Conservation (phyloP, 1,140 invertebrate species). For the Conus betulinus region DNA sequence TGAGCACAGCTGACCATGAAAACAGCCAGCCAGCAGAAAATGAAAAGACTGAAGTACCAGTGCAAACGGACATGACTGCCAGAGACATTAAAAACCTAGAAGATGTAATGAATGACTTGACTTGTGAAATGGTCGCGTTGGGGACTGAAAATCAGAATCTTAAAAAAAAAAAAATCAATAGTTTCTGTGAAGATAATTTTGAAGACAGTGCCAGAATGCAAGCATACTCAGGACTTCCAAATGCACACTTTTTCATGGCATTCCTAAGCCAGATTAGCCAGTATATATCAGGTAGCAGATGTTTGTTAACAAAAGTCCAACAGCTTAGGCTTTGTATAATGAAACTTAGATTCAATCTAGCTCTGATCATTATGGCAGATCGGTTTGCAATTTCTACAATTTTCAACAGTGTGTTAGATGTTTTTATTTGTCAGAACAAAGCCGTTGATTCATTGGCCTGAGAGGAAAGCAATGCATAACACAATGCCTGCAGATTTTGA, state of each 20-base stretch:
- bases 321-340: neutral
- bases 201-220: no score
- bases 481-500: conserved; percentile 44
- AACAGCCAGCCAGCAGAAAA: no score
- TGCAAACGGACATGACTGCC: no score
- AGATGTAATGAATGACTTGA: no score
- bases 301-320: neutral
- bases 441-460: conserved; percentile 43
- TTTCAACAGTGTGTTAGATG: conserved; percentile 35
- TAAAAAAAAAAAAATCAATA: no score
- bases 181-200: no score
- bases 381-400: neutral
- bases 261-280: neutral
- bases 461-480: conserved; percentile 19
- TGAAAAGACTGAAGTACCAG: no score
- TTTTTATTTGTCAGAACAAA: conserved; percentile 41
- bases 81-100: no score
- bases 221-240: neutral
- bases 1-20: no score
- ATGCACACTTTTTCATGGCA: neutral
- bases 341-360: neutral
- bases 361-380: neutral
- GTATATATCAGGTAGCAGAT: neutral
- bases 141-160: no score
- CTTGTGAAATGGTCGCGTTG: no score